Base-by-base conservation (phyloP, 2,797 vertebrate species). In the Urophycis tenuis region DNA sequence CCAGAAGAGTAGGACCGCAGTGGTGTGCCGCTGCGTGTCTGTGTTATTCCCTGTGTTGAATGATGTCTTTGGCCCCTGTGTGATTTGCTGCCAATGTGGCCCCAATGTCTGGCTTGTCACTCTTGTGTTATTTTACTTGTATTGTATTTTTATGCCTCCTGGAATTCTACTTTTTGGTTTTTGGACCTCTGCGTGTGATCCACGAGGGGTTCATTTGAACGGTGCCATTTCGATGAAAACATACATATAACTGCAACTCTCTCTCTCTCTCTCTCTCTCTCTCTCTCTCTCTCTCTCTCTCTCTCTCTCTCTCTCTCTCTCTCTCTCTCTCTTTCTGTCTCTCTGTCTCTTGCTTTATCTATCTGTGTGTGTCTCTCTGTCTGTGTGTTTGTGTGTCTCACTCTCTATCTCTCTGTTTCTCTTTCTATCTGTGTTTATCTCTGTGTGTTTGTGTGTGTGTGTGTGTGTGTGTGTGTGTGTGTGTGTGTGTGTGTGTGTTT, bases 371-470 rank as follows among this genome's bases (percentile, higher is more conserved):
- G 3, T 53, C 4, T 22, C 3, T 53, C 39, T 41, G 6, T 12
- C 39, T 41, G 3, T 41, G 39, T 41, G 35, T 36, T 4, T 36
- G 35, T 36, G 4, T 36, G 4, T 4, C 74, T 29, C 81, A 79
- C 79, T 77, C 80, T 84, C 60, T 17, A 11, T 45, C 41, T 45
- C 8, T 41, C 39, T 45, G 14, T 71, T 30, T 7, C 30, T 25
- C 73, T 5, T 17, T 31, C 3, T 76, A 41, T 22, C 10, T 1
- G 49, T 73, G 29, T 39, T 36, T 60, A 19, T 41, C 19, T 64
- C 71, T 35, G 70, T 73, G 10, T 31, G 34, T 67, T 17, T 30
- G 41, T 15, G 41, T 22, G 10, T 53, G 22, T 53, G 49, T 53
- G 73, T 22, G 1, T 53, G 19, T 53, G 19, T 53, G 5, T n/a